Evolutionary conservation across 2,113 vertebrate species (phyloP), one percentile per base, ranked within the genome.

Genomic region (Thamnaconus septentrionalis): DNA sequence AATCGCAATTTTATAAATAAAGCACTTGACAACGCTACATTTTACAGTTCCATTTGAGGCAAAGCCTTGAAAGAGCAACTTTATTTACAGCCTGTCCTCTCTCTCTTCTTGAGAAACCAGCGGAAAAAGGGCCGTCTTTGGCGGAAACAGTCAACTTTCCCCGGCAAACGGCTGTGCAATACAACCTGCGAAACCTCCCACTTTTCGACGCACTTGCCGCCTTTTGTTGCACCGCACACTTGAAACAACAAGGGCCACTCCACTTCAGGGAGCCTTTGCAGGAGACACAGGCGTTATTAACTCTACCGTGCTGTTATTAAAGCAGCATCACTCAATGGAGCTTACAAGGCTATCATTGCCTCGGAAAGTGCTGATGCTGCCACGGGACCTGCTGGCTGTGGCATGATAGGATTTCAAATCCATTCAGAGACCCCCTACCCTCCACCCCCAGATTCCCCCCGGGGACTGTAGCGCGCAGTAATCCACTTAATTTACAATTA

Each of bases 401-500:
- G 40, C 58, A 46, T n/a, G 53, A 67, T 57, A 69, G 74, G 81
- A 82, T 87, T 86, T 75, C 69, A 77, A 75, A 82, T 87, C 80
- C 80, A 73, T 83, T 86, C 78, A 76, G 76, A 88, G 74, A 68
- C 77, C 74, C 76, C 58, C 61, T 71, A 73, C 76, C 18, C 18
- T 60, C 61, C 69, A 73, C 18, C 18, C 18, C 18, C 18, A 1
- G 18, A 31, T 80, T 80, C 84, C 87, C 84, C 85, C 39, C 62
- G 61, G 80, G 84, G 77, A 71, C 74, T 75, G 44, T 71, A 71
- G 68, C 69, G 86, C 76, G 75, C 76, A 72, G 77, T 90, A 90
- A 90, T 90, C 89, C 86, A 88, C 85, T 89, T 88, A 85, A 89
- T 88, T 87, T 86, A 88, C 86, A 88, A 88, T 88, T 88, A 88